These are phyloP conservation scores for Drosophila grimshawi DNA, from an alignment of 1,140 invertebrate species.

Conservation along the genomic window DNA sequence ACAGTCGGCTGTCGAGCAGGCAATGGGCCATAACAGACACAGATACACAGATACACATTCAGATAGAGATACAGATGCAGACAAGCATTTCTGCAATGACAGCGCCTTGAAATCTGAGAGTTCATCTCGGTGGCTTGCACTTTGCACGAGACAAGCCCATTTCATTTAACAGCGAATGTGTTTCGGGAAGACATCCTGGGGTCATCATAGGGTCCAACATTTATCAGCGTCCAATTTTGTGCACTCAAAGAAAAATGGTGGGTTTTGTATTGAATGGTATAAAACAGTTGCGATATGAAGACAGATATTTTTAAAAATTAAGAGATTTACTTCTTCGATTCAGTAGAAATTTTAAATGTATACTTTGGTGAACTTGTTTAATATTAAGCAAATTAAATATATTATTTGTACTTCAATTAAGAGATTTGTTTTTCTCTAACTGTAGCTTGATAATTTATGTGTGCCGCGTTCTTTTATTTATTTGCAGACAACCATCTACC, in stretches of 20 bases:
- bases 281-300: too few relatives aligned
- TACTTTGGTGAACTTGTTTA: too few relatives aligned
- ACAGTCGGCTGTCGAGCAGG: slow-evolving; percentile 4
- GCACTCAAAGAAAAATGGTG: background rate
- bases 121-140: slow-evolving; percentile 18
- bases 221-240: slow-evolving; percentile 58
- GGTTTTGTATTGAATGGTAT: too few relatives aligned
- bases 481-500: slow-evolving; percentile 57
- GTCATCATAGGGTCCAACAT: slow-evolving; percentile 44
- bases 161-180: slow-evolving; percentile 28
- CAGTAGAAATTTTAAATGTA: too few relatives aligned
- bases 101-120: slow-evolving; percentile 29
- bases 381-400: too few relatives aligned
- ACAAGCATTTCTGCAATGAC: slow-evolving; percentile 11
- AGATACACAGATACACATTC: slow-evolving; percentile 6
- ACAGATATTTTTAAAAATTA: too few relatives aligned
- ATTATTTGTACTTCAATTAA: background rate
- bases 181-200: slow-evolving; percentile 27
- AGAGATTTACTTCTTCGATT: too few relatives aligned
- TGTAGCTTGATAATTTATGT: slow-evolving; percentile 45
- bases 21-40: slow-evolving; percentile 14
- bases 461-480: slow-evolving; percentile 17
- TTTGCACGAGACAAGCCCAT: slow-evolving; percentile 35
- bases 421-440: background rate
- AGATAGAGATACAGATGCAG: background rate